Percentiles rank a stretch among this genome's conserved stretches.
Conservation (phyloP, 2,888 invertebrate genomes). For the Pseudococcus longispinus region DNA sequence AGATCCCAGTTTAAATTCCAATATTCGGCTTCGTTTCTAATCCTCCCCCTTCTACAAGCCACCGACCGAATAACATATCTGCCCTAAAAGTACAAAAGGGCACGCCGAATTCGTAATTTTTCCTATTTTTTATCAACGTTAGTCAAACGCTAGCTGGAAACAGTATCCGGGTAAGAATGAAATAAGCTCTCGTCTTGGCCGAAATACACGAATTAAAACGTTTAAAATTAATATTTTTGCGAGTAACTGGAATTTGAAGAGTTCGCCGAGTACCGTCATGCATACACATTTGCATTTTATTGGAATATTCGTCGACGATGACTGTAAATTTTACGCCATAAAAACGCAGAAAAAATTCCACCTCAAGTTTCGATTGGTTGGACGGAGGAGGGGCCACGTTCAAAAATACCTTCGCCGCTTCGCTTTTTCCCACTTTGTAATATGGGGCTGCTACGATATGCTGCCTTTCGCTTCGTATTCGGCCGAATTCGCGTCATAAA, state of each 20-base stretch:
- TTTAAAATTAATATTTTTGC: slow-evolving; percentile 31
- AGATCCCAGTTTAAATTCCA: background rate
- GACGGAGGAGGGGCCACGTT: background rate
- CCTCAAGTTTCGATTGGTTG: background rate
- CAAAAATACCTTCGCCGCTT: background rate
- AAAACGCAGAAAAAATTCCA: background rate
- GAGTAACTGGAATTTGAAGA: slow-evolving; percentile 22
- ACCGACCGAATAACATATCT: background rate
- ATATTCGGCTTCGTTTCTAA: background rate
- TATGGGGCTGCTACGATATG: background rate
- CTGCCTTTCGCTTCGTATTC: background rate
- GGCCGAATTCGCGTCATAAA: background rate
- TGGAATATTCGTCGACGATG: slow-evolving; percentile 34
- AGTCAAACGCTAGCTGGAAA: background rate
- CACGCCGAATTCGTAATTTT: background rate
- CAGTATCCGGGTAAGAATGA: background rate
- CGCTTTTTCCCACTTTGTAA: background rate
- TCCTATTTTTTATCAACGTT: background rate
- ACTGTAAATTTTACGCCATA: slow-evolving; percentile 17
- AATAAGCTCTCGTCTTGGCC: background rate
- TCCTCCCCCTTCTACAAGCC: background rate
- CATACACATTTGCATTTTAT: slow-evolving; percentile 34
- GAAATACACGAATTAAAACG: slow-evolving; percentile 28
- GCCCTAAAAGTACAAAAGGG: background rate
- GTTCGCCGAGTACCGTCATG: slow-evolving; percentile 10